phyloP scores from a whole-genome alignment of 2,888 invertebrate species.

The Tipula unca region DNA sequence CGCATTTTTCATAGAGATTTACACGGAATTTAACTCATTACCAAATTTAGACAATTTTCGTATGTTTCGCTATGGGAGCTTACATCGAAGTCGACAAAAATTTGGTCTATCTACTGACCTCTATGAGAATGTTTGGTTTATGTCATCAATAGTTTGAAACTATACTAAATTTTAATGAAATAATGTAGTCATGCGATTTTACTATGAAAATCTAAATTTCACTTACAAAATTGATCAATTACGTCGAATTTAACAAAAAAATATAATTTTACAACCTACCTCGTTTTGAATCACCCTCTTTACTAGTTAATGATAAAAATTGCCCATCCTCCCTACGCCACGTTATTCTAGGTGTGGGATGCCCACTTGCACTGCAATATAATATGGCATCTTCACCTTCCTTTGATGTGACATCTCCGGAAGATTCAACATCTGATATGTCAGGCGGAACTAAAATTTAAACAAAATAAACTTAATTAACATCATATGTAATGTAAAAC shows the following conservation, averaged over 20 bases:
- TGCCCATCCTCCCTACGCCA: conserved; percentile 56
- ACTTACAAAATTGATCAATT: neutral
- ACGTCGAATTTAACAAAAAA: neutral
- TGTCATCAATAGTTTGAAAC: too few relatives aligned
- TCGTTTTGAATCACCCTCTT: neutral
- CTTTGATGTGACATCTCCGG: conserved; percentile 61
- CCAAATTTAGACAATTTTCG: too few relatives aligned
- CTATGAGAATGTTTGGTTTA: too few relatives aligned
- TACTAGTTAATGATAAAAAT: conserved; percentile 42
- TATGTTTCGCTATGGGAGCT: too few relatives aligned
- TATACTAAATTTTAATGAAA: too few relatives aligned
- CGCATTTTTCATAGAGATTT: too few relatives aligned
- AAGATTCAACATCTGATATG: conserved; percentile 67
- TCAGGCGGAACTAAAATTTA: conserved; percentile 62
- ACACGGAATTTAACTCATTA: too few relatives aligned
- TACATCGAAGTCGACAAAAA: too few relatives aligned
- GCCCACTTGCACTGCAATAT: conserved; percentile 63
- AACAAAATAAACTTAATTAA: neutral
- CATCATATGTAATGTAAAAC: too few relatives aligned
- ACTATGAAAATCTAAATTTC: too few relatives aligned
- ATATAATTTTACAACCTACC: neutral
- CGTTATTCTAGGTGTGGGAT: conserved; percentile 57
- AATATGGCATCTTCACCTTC: conserved; percentile 69
- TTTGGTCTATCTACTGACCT: too few relatives aligned
- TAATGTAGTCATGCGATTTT: too few relatives aligned